phyloP scores from a whole-genome alignment of 2,113 vertebrate genomes.

The Enhydra lutris region DNA sequence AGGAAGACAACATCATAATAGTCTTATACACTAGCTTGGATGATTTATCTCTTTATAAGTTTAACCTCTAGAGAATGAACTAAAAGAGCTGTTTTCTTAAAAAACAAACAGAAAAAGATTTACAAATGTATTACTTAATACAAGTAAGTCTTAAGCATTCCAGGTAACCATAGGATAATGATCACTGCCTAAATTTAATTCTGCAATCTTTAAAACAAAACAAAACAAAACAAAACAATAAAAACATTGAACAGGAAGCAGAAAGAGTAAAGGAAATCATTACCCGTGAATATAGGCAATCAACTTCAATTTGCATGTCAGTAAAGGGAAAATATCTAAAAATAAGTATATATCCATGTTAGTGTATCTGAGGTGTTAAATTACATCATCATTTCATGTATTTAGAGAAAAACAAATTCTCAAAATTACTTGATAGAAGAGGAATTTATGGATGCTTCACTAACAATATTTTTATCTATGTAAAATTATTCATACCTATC shows the following conservation, averaged over 20 bases:
- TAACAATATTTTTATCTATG: not conserved
- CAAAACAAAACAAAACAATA: not conserved
- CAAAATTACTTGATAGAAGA: not conserved
- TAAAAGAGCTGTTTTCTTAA: not conserved
- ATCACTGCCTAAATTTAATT: not conserved
- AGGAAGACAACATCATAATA: not conserved
- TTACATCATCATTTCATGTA: not conserved
- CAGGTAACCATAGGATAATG: not conserved
- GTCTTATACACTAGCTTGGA: not conserved
- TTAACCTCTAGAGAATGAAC: not conserved
- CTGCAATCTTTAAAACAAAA: not conserved
- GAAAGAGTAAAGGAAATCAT: not conserved
- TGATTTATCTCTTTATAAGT: not conserved
- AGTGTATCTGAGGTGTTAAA: not conserved
- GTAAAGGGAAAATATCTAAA: fast-evolving
- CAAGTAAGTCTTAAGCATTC: not conserved
- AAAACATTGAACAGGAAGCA: not conserved
- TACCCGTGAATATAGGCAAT: not conserved
- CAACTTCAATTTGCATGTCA: not conserved
- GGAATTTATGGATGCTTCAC: not conserved
- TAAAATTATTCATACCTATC: not conserved
- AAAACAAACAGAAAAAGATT: not conserved
- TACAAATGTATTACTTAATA: not conserved
- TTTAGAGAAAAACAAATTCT: not conserved
- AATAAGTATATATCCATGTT: not conserved